Evolutionary conservation across 1,140 invertebrate species (phyloP).

Genomic region (Aphaenogaster floridana): DNA sequence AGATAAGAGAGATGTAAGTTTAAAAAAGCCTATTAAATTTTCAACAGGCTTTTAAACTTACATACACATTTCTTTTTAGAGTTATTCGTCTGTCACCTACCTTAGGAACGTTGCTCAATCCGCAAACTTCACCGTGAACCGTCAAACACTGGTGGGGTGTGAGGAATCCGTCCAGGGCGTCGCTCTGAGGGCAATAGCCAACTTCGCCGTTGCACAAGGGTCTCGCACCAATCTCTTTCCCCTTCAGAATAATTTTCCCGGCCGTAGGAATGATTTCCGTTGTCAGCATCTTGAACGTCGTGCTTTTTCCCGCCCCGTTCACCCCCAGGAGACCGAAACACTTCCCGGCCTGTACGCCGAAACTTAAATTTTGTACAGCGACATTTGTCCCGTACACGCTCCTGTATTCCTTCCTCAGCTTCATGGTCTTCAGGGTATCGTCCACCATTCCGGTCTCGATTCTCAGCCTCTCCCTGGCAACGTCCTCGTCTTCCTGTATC

Average conservation of each 20-base stretch:
- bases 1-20: not conserved
- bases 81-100: slow-evolving; percentile 58
- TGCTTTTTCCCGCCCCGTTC: slow-evolving; percentile 96
- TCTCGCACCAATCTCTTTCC: slow-evolving; percentile 77
- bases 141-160: slow-evolving; percentile 88
- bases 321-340: slow-evolving; percentile 94
- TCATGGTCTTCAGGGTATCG: slow-evolving; percentile 84
- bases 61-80: not conserved
- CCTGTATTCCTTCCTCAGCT: slow-evolving; percentile 85
- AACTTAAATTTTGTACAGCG: slow-evolving; percentile 91
- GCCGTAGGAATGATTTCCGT: slow-evolving; percentile 89
- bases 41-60: not conserved
- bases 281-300: slow-evolving; percentile 95
- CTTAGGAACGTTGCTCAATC: slow-evolving; percentile 81
- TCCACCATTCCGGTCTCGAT: slow-evolving; percentile 80
- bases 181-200: slow-evolving; percentile 94
- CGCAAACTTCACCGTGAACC: slow-evolving; percentile 87
- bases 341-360: slow-evolving; percentile 92
- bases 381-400: slow-evolving; percentile 83
- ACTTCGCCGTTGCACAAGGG: slow-evolving; percentile 87
- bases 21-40: not conserved
- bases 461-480: slow-evolving; percentile 85
- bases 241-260: slow-evolving; percentile 86
- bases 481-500: slow-evolving; percentile 85
- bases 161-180: slow-evolving; percentile 92